Conservation (phyloP, 2,113 vertebrate species). For the Caretta caretta region DNA sequence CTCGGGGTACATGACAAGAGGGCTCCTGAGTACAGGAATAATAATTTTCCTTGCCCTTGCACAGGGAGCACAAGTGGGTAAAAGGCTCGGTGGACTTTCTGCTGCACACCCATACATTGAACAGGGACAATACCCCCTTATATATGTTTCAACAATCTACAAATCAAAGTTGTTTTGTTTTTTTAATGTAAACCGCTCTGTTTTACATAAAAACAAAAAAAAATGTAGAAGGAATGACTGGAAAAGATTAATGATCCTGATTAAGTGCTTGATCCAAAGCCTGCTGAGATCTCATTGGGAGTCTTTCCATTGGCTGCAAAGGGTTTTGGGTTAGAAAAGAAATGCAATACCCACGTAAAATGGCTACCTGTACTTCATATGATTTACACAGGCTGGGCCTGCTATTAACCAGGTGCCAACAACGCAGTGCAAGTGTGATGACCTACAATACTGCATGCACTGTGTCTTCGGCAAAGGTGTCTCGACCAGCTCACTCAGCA, state of each 20-base stretch:
- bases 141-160: not conserved
- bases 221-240: not conserved
- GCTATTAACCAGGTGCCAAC: not conserved
- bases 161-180: not conserved
- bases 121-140: not conserved
- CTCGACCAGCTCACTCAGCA: slow-evolving; percentile 15
- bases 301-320: not conserved
- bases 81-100: not conserved
- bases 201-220: not conserved
- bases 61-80: not conserved
- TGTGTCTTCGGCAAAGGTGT: not conserved
- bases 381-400: not conserved
- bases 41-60: not conserved
- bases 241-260: not conserved
- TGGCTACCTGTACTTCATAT: rapidly evolving
- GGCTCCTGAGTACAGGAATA: not conserved
- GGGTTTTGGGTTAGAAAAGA: not conserved
- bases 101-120: rapidly evolving
- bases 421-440: rapidly evolving
- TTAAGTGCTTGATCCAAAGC: not conserved
- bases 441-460: rapidly evolving
- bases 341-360: rapidly evolving
- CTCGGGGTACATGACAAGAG: not conserved
- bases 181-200: not conserved
- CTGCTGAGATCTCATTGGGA: not conserved